These are phyloP conservation scores for Enteromius trimaculatus DNA, from an alignment of 2,797 vertebrate genomes.

Conservation along the genomic window DNA sequence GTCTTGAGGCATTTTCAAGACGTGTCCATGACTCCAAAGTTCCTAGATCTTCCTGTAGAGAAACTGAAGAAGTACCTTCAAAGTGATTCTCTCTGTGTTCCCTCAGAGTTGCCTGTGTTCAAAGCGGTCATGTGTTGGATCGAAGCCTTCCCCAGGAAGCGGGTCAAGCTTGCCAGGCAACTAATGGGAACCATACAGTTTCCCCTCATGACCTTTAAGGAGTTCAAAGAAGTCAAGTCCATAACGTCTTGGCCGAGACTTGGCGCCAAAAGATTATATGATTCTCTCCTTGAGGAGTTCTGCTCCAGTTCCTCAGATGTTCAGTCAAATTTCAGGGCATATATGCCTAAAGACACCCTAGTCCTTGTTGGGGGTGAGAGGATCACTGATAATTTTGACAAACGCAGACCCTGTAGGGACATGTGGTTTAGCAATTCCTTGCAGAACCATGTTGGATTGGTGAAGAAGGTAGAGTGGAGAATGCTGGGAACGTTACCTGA, in stretches of 20 bases:
- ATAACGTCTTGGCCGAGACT: slow-evolving; percentile 22
- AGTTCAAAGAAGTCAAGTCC: slow-evolving; percentile 52
- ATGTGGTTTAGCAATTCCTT: slow-evolving; percentile 81
- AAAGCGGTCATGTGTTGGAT: slow-evolving; percentile 85
- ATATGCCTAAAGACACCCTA: slow-evolving; percentile 72
- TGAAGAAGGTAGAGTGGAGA: slow-evolving; percentile 74
- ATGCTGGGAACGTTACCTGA: slow-evolving; percentile 71
- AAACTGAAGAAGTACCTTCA: slow-evolving; percentile 79
- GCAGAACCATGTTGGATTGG: slow-evolving; percentile 70
- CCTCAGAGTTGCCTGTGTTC: slow-evolving; percentile 84
- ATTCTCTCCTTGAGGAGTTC: slow-evolving; percentile 59
- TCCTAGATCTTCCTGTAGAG: slow-evolving; percentile 79
- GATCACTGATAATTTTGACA: slow-evolving; percentile 70
- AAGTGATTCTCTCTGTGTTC: slow-evolving; percentile 80
- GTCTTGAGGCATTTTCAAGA: slow-evolving; percentile 83
- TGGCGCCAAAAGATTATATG: slow-evolving; percentile 51
- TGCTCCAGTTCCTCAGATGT: slow-evolving; percentile 61
- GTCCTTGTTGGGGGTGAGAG: slow-evolving; percentile 80
- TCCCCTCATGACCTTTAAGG: slow-evolving; percentile 85
- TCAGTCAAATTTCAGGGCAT: slow-evolving; percentile 62
- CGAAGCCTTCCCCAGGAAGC: slow-evolving; percentile 71
- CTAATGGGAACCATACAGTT: slow-evolving; percentile 85
- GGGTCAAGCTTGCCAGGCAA: slow-evolving; percentile 71
- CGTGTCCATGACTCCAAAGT: slow-evolving; percentile 79
- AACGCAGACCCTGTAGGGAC: slow-evolving; percentile 68